These are phyloP conservation scores for Spondyliosoma cantharus DNA, from an alignment of 2,797 vertebrate genomes.

Conservation along the genomic window DNA sequence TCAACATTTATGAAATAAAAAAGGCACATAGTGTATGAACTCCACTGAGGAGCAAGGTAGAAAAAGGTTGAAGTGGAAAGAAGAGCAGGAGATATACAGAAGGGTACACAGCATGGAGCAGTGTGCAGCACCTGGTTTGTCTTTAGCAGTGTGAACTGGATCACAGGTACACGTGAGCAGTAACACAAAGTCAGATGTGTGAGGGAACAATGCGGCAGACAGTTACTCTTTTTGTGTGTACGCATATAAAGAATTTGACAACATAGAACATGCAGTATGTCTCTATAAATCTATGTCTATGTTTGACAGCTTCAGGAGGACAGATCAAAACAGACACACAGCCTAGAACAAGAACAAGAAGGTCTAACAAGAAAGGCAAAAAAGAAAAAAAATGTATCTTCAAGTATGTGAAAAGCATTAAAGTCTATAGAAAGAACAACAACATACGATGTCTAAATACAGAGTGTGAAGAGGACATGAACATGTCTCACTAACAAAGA, in stretches of 20 bases:
- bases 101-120: background rate
- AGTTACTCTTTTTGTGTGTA: background rate
- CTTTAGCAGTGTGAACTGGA: constrained; percentile 7
- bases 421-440: too few species aligned
- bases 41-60: background rate
- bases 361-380: background rate
- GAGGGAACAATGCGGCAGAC: background rate
- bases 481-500: too few species aligned
- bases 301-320: too few species aligned
- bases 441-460: too few species aligned
- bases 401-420: too few species aligned
- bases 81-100: background rate
- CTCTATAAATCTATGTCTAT: too few species aligned
- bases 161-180: background rate
- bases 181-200: constrained; percentile 22
- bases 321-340: too few species aligned
- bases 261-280: too few species aligned
- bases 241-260: too few species aligned
- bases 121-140: constrained; percentile 18
- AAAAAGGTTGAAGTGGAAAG: background rate
- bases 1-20: background rate
- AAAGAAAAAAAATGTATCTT: background rate
- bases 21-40: background rate
- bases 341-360: background rate
- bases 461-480: background rate